These are phyloP conservation scores for Pseudorectes ferrugineus DNA, from an alignment of 2,113 vertebrate species.

Conservation along the genomic window DNA sequence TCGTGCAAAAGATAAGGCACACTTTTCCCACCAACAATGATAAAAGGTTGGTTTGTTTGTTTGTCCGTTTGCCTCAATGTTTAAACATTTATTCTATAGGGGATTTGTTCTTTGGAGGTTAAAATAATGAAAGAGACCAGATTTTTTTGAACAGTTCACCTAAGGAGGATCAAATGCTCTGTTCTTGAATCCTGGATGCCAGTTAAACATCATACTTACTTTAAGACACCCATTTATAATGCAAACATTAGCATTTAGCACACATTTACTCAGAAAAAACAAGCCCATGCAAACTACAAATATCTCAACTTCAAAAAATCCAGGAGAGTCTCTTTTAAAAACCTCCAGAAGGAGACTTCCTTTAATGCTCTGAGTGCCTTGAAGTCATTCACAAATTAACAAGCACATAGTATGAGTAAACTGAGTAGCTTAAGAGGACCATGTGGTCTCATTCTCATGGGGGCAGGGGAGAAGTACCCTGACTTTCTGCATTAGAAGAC, in stretches of 20 bases:
- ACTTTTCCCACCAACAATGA: not conserved
- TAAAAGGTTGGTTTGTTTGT: not conserved
- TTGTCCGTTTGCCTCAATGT: not conserved
- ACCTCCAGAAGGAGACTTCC: not conserved
- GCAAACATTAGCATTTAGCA: constrained; percentile 18
- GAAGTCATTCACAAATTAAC: constrained; percentile 25
- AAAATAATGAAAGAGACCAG: not conserved
- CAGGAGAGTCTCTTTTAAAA: not conserved
- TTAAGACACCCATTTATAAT: not conserved
- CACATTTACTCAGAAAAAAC: not conserved
- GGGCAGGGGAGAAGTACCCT: fast-evolving
- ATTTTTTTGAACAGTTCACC: not conserved
- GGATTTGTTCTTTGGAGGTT: not conserved
- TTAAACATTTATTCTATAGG: not conserved
- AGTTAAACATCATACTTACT: not conserved
- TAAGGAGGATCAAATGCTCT: not conserved
- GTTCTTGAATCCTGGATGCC: not conserved
- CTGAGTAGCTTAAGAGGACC: not conserved
- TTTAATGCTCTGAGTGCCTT: constrained; percentile 5
- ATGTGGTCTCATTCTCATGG: not conserved
- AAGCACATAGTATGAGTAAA: not conserved
- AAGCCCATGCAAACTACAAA: constrained; percentile 7
- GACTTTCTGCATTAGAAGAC: not conserved
- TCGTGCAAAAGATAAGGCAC: not conserved
- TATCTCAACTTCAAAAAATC: constrained; percentile 17